These are phyloP conservation scores for Hermaeophaga mercurialis DNA, from an alignment of 2,888 invertebrate genomes.

Conservation along the genomic window DNA sequence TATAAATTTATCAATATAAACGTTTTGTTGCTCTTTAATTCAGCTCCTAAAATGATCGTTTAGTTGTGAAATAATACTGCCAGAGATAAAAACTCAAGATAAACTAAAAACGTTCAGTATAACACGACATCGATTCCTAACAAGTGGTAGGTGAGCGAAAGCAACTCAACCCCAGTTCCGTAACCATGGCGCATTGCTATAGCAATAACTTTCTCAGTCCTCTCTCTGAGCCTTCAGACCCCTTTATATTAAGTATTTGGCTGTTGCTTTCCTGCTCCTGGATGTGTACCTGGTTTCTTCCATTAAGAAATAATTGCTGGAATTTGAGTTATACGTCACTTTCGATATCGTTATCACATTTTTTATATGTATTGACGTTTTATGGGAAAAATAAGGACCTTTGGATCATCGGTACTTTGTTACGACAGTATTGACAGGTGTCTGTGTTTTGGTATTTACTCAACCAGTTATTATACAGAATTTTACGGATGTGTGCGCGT, in stretches of 20 bases:
- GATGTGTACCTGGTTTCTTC: constrained; percentile 28
- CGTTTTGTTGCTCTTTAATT: too few relatives aligned
- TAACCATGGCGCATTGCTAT: constrained; percentile 56
- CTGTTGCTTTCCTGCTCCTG: constrained; percentile 9
- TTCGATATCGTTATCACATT: not conserved
- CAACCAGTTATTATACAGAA: too few relatives aligned
- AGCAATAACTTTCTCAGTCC: constrained; percentile 53
- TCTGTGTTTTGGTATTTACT: too few relatives aligned
- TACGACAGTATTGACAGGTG: too few relatives aligned
- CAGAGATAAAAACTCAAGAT: too few relatives aligned
- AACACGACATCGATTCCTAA: constrained; percentile 44
- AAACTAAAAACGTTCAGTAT: constrained; percentile 4
- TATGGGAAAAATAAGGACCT: not conserved
- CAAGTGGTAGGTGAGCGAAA: constrained; percentile 48
- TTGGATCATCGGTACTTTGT: not conserved
- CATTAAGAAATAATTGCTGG: constrained; percentile 31
- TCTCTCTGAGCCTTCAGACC: constrained; percentile 27
- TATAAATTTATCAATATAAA: too few relatives aligned
- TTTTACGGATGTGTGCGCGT: too few relatives aligned
- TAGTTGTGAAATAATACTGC: too few relatives aligned
- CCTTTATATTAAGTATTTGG: constrained; percentile 30
- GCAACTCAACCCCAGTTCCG: constrained; percentile 49
- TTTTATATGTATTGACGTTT: not conserved
- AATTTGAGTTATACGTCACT: constrained; percentile 23
- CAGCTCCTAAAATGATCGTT: too few relatives aligned